Percentiles rank a stretch among this genome's conserved stretches.
These are phyloP conservation scores for Sesamia inferens DNA, from an alignment of 2,888 invertebrate genomes.

Conservation along the genomic window DNA sequence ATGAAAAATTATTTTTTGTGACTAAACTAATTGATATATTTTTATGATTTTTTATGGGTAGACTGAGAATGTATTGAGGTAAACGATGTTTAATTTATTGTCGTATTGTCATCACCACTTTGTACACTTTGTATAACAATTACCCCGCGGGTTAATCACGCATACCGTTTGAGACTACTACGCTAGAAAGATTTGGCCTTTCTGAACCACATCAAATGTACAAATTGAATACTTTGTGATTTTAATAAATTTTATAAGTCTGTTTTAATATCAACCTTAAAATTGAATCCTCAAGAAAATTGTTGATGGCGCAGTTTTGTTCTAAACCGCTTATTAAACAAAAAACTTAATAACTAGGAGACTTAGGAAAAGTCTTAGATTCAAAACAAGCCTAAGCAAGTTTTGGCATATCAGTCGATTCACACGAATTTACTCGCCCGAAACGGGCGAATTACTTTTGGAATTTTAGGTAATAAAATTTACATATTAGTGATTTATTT, in stretches of 20 bases:
- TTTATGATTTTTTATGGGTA: no score
- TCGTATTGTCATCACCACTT: no score
- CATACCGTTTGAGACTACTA: neutral
- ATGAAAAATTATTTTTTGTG: no score
- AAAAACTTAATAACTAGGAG: slow-evolving; percentile 32
- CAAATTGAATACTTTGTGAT: neutral
- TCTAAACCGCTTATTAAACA: slow-evolving; percentile 9
- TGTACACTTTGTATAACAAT: no score
- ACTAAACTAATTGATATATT: no score
- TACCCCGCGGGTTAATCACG: neutral
- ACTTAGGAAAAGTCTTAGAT: slow-evolving; percentile 31
- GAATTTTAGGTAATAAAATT: neutral
- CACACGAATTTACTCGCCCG: neutral
- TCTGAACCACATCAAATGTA: neutral
- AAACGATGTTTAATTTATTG: no score
- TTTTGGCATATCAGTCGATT: neutral
- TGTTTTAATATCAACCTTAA: neutral
- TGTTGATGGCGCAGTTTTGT: neutral
- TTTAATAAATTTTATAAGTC: neutral
- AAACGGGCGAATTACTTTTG: neutral
- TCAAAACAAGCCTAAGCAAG: slow-evolving; percentile 18
- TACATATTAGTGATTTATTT: neutral
- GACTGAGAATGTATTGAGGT: no score
- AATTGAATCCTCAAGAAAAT: slow-evolving; percentile 2
- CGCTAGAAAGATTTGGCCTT: neutral